Evolutionary conservation across 1,140 invertebrate genomes (phyloP).

Genomic region (Penaeus chinensis): DNA sequence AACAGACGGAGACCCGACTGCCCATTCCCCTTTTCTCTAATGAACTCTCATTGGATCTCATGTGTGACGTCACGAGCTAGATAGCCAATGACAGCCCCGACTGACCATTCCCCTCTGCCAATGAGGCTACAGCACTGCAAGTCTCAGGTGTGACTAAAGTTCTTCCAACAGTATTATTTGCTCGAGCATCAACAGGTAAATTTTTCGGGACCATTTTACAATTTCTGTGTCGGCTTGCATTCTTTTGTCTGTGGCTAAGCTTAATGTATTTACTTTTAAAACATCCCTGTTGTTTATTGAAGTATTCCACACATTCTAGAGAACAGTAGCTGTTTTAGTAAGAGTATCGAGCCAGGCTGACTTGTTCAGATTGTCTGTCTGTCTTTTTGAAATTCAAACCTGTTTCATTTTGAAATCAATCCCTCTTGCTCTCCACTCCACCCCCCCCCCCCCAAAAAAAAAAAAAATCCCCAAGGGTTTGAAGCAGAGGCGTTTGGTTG

Average conservation of each 20-base stretch:
- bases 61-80: constrained; percentile 6
- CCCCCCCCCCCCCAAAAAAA: too few species aligned
- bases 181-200: background rate
- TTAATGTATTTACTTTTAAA: constrained; percentile 49
- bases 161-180: constrained; percentile 18
- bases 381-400: background rate
- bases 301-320: constrained; percentile 61
- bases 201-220: constrained; percentile 46
- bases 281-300: constrained; percentile 50
- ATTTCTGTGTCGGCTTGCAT: constrained; percentile 55
- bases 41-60: background rate
- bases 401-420: too few species aligned
- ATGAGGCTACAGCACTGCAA: constrained; percentile 26
- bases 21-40: background rate
- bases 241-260: constrained; percentile 58
- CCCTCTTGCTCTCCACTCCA: too few species aligned
- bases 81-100: constrained; percentile 31
- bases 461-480: too few species aligned
- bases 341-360: constrained; percentile 31
- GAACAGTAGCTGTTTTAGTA: constrained; percentile 51
- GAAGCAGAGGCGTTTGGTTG: too few species aligned
- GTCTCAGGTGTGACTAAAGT: constrained; percentile 25
- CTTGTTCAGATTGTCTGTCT: constrained; percentile 20
- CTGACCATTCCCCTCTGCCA: constrained; percentile 2
- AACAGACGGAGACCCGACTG: constrained; percentile 1